A percentile compares a stretch with the other conserved stretches of the same genome.
Conservation (phyloP, 2,797 vertebrate genomes). For the Carduelis carduelis region DNA sequence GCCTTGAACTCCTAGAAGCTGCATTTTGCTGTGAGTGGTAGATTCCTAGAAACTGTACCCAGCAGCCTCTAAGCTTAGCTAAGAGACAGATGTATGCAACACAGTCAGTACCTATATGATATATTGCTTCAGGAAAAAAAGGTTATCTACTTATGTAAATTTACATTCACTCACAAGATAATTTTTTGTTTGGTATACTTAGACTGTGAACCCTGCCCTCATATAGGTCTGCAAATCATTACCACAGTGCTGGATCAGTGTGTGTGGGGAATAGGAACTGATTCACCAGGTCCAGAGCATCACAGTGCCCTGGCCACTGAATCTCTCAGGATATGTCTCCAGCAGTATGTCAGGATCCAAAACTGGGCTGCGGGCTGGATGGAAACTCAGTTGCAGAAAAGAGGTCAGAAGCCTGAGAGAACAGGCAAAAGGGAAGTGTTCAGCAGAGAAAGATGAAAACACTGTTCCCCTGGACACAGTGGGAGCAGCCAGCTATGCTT, state of each 20-base stretch:
- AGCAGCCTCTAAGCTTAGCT: not conserved
- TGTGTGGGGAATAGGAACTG: not conserved
- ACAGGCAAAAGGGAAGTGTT: not conserved
- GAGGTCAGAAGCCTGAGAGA: not conserved
- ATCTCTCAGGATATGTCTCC: not conserved
- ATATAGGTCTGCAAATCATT: slow-evolving; percentile 28
- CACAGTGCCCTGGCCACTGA: not conserved
- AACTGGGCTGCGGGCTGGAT: not conserved
- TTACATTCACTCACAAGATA: not conserved
- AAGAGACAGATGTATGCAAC: not conserved
- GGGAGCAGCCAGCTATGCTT: not conserved
- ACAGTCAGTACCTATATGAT: not conserved
- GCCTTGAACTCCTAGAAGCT: not conserved
- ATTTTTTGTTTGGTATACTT: not conserved
- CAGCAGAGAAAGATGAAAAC: not conserved
- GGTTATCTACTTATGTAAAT: slow-evolving; percentile 35
- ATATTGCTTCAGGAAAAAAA: not conserved
- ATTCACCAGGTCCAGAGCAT: not conserved
- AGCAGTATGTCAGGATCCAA: not conserved
- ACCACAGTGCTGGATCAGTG: not conserved
- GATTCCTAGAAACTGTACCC: not conserved
- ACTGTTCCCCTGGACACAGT: not conserved
- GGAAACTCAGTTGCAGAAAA: not conserved
- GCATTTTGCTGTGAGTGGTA: not conserved
- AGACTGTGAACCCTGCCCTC: slow-evolving; percentile 4